A percentile compares a stretch with the other conserved stretches of the same genome.
phyloP scores from a whole-genome alignment of 2,797 vertebrate genomes.

The Glossophaga mutica region DNA sequence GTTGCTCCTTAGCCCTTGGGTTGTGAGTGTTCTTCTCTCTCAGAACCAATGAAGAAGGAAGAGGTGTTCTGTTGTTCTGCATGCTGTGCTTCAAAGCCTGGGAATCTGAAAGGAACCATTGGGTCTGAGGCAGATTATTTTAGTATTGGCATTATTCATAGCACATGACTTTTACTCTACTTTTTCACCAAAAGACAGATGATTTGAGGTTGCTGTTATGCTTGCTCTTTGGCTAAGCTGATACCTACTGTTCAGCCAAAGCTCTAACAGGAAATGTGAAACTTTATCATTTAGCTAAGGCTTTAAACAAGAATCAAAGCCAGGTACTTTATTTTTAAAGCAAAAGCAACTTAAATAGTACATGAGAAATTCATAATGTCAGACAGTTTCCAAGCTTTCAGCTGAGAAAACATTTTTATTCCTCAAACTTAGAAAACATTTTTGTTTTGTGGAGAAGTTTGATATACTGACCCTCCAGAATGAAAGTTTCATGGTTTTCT shows the following conservation, averaged over 20 bases:
- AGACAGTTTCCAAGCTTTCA: background rate
- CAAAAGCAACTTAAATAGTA: background rate
- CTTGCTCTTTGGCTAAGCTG: background rate
- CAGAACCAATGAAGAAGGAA: background rate
- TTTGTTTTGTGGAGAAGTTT: background rate
- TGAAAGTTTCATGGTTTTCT: background rate
- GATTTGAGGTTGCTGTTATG: background rate
- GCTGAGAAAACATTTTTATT: background rate
- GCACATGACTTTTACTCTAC: background rate
- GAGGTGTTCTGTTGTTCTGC: background rate
- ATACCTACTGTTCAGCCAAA: background rate
- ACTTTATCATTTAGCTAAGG: background rate
- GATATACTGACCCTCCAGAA: background rate
- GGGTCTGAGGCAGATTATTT: background rate
- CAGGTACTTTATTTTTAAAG: conserved; percentile 7
- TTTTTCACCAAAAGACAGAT: background rate
- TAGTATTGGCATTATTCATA: background rate
- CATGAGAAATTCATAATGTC: background rate
- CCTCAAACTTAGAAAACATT: background rate
- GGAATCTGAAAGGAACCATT: background rate
- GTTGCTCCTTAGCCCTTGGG: background rate
- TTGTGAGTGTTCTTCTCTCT: background rate
- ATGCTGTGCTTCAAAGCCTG: background rate
- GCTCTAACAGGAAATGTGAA: background rate
- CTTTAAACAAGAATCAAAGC: background rate